Base-by-base conservation (phyloP, 2,888 invertebrate genomes). In the Drosophila ochracea region DNA sequence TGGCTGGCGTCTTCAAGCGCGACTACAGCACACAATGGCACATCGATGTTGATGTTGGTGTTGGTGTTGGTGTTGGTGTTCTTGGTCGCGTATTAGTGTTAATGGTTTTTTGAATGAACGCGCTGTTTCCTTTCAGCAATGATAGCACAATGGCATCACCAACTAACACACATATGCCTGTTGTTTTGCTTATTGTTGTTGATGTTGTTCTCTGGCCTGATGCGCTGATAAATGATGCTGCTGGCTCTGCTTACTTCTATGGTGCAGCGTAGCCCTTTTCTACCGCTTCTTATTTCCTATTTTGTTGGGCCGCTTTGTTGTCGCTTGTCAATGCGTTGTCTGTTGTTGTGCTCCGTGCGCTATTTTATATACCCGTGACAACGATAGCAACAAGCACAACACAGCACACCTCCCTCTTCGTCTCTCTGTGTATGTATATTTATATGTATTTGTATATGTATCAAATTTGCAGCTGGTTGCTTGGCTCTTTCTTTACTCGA, bases 51-150 rank as follows among this genome's bases (percentile, higher is more conserved):
- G 35, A 10, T 25, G 43, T 47, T 69, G 43, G 28, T 65, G 39
- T 30, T 61, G 43, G 30, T 65, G 39, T 33, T 61, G 31, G 33
- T 67, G 39, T 33, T 64, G 43, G 30, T 62, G 35, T 33, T 64
- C 58, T 49, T 73, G 82, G 61, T 67, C 84, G 68, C 88, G 87
- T 82, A 85, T 82, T 84, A 84, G 82, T 87, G 80, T 83, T 91
- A 90, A 91, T 91, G 81, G 83, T 73, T 90, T 83, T 86, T 84
- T 89, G 80, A 91, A 89, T 82, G 83, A 86, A 78, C 82, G 84
- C 84, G 82, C 84, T 73, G 81, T 81, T 90, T 88, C 83, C 85
- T 88, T 89, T 89, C 88, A 84, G 75, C 73, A 73, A 67, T 72
- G 64, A 59, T 61, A 68, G 54, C 71, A 69, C 86, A 78, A 83